phyloP scores from a whole-genome alignment of 2,113 vertebrate genomes.

The Eonycteris spelaea region DNA sequence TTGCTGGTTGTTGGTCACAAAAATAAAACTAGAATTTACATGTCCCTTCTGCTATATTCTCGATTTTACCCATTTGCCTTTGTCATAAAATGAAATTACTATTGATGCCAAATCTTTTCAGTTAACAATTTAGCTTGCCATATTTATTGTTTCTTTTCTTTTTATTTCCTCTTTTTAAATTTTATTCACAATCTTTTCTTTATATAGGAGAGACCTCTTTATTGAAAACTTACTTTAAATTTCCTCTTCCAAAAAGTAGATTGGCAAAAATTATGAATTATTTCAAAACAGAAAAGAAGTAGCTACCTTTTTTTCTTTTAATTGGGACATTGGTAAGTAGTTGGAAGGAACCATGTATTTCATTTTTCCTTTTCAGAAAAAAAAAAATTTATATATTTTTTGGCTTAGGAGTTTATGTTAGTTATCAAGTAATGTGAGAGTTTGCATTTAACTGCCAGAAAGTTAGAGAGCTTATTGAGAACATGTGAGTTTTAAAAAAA shows the following conservation, averaged over 20 bases:
- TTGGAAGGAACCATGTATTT: not conserved
- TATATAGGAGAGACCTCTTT: not conserved
- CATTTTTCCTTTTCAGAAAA: not conserved
- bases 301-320: not conserved
- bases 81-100: not conserved
- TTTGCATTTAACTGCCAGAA: constrained; percentile 26
- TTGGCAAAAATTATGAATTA: not conserved
- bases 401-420: not conserved
- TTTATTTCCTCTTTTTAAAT: not conserved
- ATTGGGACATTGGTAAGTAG: not conserved
- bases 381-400: not conserved
- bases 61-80: not conserved
- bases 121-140: not conserved
- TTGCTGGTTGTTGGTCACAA: not conserved
- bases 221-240: not conserved
- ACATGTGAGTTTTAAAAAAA: constrained; percentile 1
- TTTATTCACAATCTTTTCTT: not conserved
- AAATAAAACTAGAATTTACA: not conserved
- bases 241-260: not conserved
- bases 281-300: constrained; percentile 18
- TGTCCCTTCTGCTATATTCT: not conserved
- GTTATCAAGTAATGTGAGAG: not conserved
- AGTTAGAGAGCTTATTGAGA: not conserved
- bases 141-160: not conserved
- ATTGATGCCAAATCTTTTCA: not conserved